Evolutionary conservation across 2,888 invertebrate species (phyloP).

Genomic region (Eristalis intricaria): DNA sequence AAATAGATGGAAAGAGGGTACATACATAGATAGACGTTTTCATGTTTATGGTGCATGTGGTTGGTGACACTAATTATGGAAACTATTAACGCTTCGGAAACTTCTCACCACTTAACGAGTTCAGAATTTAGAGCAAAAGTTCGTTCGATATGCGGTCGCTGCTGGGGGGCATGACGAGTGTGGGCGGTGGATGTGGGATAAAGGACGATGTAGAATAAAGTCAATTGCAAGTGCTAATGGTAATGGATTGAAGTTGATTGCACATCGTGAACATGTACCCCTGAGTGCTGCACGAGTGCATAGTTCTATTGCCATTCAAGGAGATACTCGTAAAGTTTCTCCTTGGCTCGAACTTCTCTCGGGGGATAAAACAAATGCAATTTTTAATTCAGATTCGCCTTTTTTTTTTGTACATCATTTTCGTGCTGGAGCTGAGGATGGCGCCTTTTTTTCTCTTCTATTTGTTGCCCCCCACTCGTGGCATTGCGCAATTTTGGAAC

Average conservation of each 20-base stretch:
- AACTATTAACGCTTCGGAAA: slow-evolving; percentile 58
- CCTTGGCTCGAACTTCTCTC: slow-evolving; percentile 9
- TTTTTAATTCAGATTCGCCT: slow-evolving; percentile 7
- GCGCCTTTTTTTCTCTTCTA: too few species aligned
- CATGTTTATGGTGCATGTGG: neutral
- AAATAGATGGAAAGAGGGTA: neutral
- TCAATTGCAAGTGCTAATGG: slow-evolving; percentile 49
- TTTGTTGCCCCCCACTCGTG: neutral
- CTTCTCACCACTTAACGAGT: slow-evolving; percentile 42
- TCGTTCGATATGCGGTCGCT: slow-evolving; percentile 12
- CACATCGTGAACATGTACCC: slow-evolving; percentile 25
- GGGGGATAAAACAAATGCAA: slow-evolving; percentile 23
- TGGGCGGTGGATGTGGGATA: neutral
- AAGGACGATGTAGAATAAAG: neutral
- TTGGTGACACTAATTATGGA: slow-evolving; percentile 46
- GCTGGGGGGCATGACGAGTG: neutral
- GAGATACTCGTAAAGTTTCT: slow-evolving; percentile 28
- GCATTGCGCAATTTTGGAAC: neutral
- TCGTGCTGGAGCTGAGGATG: neutral
- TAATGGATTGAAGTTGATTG: slow-evolving; percentile 18
- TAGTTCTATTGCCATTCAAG: slow-evolving; percentile 51
- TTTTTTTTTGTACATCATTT: slow-evolving; percentile 14
- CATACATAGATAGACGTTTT: neutral
- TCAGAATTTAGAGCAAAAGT: slow-evolving; percentile 38
- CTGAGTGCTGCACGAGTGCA: neutral